A percentile compares a stretch with the other conserved stretches of the same genome.
phyloP scores from a whole-genome alignment of 1,140 invertebrate genomes.

The Pseudomyrmex pallidus region DNA sequence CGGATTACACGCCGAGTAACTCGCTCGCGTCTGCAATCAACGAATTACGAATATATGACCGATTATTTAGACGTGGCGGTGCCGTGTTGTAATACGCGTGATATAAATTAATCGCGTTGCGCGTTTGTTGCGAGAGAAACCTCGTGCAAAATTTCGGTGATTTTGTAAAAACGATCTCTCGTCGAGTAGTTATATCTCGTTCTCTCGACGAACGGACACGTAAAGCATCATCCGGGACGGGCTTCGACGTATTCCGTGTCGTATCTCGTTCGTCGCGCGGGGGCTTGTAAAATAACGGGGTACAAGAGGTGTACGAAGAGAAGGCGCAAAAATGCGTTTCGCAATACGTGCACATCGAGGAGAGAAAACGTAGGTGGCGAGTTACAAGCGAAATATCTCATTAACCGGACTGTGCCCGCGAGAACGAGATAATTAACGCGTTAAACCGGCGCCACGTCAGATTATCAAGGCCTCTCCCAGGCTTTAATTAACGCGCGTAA shows the following conservation, averaged over 20 bases:
- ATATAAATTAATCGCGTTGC: neutral
- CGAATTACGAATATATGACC: conserved; percentile 24
- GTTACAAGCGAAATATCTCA: conserved; percentile 66
- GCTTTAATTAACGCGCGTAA: conserved; percentile 75
- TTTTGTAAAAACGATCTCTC: neutral
- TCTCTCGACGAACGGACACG: neutral
- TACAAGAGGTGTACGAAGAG: neutral
- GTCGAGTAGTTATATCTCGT: neutral
- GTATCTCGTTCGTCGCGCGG: neutral
- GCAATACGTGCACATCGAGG: conserved; percentile 33
- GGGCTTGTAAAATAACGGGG: neutral
- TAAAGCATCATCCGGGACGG: neutral
- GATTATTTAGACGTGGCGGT: neutral
- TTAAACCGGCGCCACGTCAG: conserved; percentile 75
- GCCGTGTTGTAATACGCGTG: neutral
- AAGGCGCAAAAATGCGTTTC: conserved; percentile 26
- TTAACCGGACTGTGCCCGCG: conserved; percentile 68
- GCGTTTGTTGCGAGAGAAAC: neutral
- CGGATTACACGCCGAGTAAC: neutral
- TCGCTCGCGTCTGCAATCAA: conserved; percentile 17
- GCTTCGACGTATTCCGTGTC: neutral
- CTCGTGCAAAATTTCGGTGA: neutral
- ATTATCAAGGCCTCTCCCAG: conserved; percentile 76
- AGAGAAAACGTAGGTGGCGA: conserved; percentile 75
- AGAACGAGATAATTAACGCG: conserved; percentile 81